These are phyloP conservation scores for Cordilura impudica DNA, from an alignment of 2,888 invertebrate genomes.

Conservation along the genomic window DNA sequence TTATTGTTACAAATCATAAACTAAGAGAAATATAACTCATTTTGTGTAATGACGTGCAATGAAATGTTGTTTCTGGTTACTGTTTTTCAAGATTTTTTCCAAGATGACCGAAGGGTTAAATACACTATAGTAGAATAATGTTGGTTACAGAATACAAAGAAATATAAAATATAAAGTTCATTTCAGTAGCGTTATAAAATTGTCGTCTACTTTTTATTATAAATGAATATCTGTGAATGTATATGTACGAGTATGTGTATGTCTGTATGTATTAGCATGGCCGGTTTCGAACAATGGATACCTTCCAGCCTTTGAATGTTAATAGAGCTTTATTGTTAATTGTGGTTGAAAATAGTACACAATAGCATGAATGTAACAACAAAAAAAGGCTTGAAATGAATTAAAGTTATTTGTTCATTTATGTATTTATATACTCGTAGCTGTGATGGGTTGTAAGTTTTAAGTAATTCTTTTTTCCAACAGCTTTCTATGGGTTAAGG, in stretches of 20 bases:
- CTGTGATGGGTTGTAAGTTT: conserved; percentile 30
- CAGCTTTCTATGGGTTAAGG: background rate
- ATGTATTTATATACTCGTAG: conserved; percentile 48
- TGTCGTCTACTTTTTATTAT: conserved; percentile 41
- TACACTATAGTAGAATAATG: conserved; percentile 14
- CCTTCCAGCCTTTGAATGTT: conserved; percentile 51
- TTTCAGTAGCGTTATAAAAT: conserved; percentile 58
- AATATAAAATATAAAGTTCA: conserved; percentile 61
- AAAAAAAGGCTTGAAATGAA: conserved; percentile 41
- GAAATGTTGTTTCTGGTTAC: too few relatives aligned
- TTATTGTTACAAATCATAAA: too few relatives aligned
- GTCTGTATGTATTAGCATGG: background rate
- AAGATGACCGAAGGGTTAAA: background rate
- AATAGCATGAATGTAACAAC: conserved; percentile 41
- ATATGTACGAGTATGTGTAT: background rate
- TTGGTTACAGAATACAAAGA: conserved; percentile 35
- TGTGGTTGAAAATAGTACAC: conserved; percentile 50
- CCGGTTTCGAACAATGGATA: conserved; percentile 13
- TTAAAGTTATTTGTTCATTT: conserved; percentile 56
- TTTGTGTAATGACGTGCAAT: too few relatives aligned
- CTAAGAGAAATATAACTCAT: too few relatives aligned
- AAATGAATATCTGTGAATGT: background rate
- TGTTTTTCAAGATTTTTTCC: background rate
- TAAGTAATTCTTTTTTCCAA: background rate
- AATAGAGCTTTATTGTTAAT: conserved; percentile 63